Base-by-base conservation (phyloP, 2,797 vertebrate species). In the Urophycis tenuis region DNA sequence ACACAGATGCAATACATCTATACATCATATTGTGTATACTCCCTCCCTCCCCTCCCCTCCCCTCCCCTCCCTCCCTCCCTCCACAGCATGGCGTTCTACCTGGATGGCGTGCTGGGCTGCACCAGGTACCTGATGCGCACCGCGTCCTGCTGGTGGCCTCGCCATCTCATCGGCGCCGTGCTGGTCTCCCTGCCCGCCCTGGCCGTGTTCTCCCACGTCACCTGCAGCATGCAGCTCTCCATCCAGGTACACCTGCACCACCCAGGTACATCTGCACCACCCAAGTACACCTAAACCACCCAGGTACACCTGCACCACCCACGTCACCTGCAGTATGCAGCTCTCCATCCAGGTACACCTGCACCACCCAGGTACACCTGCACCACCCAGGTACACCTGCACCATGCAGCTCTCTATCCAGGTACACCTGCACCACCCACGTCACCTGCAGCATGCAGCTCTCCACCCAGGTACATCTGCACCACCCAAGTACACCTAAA, bases 121-220 rank as follows among this genome's bases (percentile, higher is more conserved):
- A 98, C 96, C 15, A 94, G 93, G 81, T 84, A 83, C 34, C 89
- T 98, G 84, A 92, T 98, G 91, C 92, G 92, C 80, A 85, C 88
- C 39, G 89, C 96, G 45, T 95, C 97, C 0, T 95, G 96, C 85
- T 99, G 96, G 96, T 85, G 96, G 35, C 94, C 95, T 0, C 96
- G 96, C 25, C 97, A 99, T 87, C 90, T 95, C 45, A 89, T 97
- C 0, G 97, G 97, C 71, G 96, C 95, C 1, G 86, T 96, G 82
- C 92, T 98, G 81, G 94, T 99, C 80, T 98, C 96, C 22, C 92
- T 97, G 49, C 97, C 96, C 0, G 93, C 95, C 30, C 87, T 96
- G 32, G 93, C 95, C 0, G 94, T 97, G 79, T 97, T 96, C 88
- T 95, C 94, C 19, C 95, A 99, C 39, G 84, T 98, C 87, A 95